Conservation (phyloP, 2,888 invertebrate species). For the Mythimna loreyi region DNA sequence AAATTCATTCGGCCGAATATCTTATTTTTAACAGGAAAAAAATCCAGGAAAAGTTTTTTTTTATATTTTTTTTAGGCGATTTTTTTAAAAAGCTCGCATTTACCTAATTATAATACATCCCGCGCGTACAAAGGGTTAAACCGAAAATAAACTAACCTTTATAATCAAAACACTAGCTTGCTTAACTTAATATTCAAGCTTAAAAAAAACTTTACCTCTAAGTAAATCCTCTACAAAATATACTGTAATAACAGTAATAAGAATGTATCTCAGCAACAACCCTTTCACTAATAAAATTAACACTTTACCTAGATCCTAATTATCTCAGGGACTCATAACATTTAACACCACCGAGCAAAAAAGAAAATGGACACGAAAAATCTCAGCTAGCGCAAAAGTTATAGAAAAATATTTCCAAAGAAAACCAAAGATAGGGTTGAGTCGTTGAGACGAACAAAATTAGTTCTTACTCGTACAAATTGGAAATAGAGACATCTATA, state of each 20-base stretch:
- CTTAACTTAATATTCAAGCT: constrained; percentile 2
- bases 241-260: constrained; percentile 25
- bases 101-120: too few species aligned
- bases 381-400: not conserved
- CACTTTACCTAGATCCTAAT: constrained; percentile 25
- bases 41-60: too few species aligned
- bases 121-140: too few species aligned
- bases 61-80: too few species aligned
- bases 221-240: constrained; percentile 7
- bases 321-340: constrained; percentile 13
- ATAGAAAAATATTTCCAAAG: not conserved
- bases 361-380: constrained; percentile 2
- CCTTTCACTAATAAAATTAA: constrained; percentile 27
- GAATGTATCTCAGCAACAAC: not conserved
- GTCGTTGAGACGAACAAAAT: constrained; percentile 33
- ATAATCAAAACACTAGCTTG: constrained; percentile 6
- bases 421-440: not conserved
- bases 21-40: too few species aligned
- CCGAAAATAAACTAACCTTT: not conserved
- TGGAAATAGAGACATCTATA: constrained; percentile 57
- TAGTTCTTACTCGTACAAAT: constrained; percentile 45
- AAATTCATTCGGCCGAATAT: too few species aligned
- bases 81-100: too few species aligned
- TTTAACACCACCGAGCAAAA: constrained; percentile 7
- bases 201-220: not conserved